Percentiles rank a stretch among this genome's conserved stretches.
These are phyloP conservation scores for Wasmannia auropunctata DNA, from an alignment of 1,140 invertebrate genomes.

Conservation along the genomic window DNA sequence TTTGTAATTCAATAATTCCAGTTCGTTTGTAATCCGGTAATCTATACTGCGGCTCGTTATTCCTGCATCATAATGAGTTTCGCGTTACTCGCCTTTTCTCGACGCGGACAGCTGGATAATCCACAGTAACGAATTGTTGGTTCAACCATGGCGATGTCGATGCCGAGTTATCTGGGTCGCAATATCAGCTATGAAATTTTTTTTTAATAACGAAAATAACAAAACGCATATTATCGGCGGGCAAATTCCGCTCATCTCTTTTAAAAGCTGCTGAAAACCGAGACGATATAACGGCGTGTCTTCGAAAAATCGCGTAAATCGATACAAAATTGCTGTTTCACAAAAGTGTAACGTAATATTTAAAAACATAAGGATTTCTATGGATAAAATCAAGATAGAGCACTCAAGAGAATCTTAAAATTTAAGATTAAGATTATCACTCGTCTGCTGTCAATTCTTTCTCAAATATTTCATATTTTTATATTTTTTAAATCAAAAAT, in stretches of 20 bases:
- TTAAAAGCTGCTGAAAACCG: conserved; percentile 15
- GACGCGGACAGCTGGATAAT: conserved; percentile 68
- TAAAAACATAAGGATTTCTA: not conserved
- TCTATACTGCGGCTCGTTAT: conserved; percentile 77
- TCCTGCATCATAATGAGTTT: conserved; percentile 77
- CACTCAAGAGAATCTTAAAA: not conserved
- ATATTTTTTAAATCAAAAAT: not conserved
- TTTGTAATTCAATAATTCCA: conserved; percentile 78
- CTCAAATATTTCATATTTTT: not conserved
- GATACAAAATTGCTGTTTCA: not conserved
- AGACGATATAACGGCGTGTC: not conserved
- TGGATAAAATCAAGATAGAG: not conserved
- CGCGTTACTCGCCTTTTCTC: conserved; percentile 75
- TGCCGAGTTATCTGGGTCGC: conserved; percentile 55
- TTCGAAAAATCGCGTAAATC: conserved; percentile 12
- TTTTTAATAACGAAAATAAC: conserved; percentile 38
- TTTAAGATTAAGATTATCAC: not conserved
- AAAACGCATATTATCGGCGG: conserved; percentile 42
- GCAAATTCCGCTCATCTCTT: conserved; percentile 34
- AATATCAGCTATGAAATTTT: conserved; percentile 60
- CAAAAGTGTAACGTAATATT: not conserved
- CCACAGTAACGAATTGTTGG: conserved; percentile 70
- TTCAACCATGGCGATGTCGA: conserved; percentile 50
- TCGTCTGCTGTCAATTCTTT: not conserved
- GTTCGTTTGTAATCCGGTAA: conserved; percentile 76